These are phyloP conservation scores for Emmelina monodactyla DNA, from an alignment of 2,888 invertebrate species.

Conservation along the genomic window DNA sequence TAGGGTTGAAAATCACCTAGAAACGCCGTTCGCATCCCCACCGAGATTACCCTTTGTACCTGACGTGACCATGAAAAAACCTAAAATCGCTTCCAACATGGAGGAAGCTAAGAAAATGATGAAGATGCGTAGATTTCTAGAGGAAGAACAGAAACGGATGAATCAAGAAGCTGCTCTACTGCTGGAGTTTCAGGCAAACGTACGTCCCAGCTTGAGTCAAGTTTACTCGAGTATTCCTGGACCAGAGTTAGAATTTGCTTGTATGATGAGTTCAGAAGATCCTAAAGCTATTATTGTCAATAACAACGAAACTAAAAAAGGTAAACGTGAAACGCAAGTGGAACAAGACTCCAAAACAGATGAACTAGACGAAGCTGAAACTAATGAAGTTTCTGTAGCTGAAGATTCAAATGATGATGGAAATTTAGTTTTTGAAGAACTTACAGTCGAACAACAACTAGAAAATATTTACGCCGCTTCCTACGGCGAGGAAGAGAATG, in stretches of 20 bases:
- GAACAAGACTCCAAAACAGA: too few species aligned
- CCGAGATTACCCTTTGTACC: slow-evolving; percentile 48
- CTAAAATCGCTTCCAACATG: slow-evolving; percentile 73
- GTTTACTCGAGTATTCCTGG: slow-evolving; percentile 57
- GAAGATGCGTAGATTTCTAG: slow-evolving; percentile 71
- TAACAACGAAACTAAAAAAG: too few species aligned
- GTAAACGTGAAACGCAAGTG: slow-evolving; percentile 1
- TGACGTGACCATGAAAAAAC: slow-evolving; percentile 67
- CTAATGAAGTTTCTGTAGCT: not conserved
- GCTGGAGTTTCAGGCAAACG: slow-evolving; percentile 57
- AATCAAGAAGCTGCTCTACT: slow-evolving; percentile 57
- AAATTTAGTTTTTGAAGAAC: not conserved
- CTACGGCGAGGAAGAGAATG: not conserved
- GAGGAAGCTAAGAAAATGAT: slow-evolving; percentile 71
- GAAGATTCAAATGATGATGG: not conserved
- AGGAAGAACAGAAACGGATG: slow-evolving; percentile 66
- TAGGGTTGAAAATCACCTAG: slow-evolving; percentile 46
- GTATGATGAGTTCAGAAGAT: slow-evolving; percentile 21
- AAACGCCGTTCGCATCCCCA: slow-evolving; percentile 37
- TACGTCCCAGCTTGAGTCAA: slow-evolving; percentile 53
- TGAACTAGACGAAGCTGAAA: not conserved
- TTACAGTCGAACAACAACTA: not conserved
- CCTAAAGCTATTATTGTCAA: not conserved
- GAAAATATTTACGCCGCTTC: not conserved
- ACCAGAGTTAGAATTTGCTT: slow-evolving; percentile 57